Conservation (phyloP, 2,888 invertebrate species). For the Drosophila aldrichi region DNA sequence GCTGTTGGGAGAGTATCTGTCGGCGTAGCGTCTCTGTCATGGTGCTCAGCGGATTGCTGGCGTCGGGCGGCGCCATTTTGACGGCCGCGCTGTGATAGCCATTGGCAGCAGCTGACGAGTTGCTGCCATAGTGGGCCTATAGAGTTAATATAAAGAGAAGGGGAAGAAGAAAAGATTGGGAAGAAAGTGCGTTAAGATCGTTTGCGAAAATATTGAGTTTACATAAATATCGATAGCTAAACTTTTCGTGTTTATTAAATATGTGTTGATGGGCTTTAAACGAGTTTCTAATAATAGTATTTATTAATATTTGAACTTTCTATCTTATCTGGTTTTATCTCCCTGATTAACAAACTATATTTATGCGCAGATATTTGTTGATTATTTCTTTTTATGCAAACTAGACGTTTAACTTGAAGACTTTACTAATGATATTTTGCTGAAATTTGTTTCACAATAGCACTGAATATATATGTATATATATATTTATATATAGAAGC, state of each 20-base stretch:
- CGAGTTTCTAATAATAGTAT: not conserved
- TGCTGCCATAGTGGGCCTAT: constrained; percentile 73
- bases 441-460: not conserved
- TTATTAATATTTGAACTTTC: constrained; percentile 1
- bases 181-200: constrained; percentile 18
- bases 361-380: not conserved
- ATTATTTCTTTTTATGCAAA: not conserved
- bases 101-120: constrained; percentile 72
- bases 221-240: not conserved
- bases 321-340: constrained; percentile 5
- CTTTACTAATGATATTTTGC: not conserved
- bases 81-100: constrained; percentile 80
- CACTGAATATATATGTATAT: not conserved
- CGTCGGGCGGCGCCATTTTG: constrained; percentile 79
- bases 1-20: constrained; percentile 83
- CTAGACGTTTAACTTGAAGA: not conserved
- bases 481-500: not conserved
- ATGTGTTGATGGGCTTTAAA: not conserved
- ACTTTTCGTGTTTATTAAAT: not conserved
- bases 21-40: constrained; percentile 84
- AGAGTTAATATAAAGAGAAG: too few relatives aligned
- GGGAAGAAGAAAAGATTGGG: not conserved
- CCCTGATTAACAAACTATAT: not conserved
- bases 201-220: not conserved
- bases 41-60: constrained; percentile 79